Base-by-base conservation (phyloP, 2,113 vertebrate species). In the Xenopus borealis region DNA sequence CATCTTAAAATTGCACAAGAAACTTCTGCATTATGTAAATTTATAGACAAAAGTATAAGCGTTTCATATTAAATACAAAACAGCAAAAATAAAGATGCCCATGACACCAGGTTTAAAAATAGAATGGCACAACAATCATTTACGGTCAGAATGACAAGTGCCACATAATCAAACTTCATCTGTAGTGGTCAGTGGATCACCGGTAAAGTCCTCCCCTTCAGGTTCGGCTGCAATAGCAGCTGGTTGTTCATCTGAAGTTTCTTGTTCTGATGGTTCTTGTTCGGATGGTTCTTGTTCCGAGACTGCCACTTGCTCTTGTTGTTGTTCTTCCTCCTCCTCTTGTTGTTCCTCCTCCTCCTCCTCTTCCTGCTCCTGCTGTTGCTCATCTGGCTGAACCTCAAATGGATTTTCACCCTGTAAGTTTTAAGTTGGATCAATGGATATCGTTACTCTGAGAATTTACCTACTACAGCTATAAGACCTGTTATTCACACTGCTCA, bases 351-450 rank as follows among this genome's bases (percentile, higher is more conserved):
- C 88, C 76, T 87, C 88, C 78, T 87, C 88, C 0, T 12, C 78
- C n/a, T 13, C 18, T 3, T 83, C 85, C 1, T 85, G 86, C 16
- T 88, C 89, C 40, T 62, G 10, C 12, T 86, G 88, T 77, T 87
- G 88, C 76, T 87, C 88, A 76, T 87, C 88, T 82, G 83, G 79
- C 67, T 87, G 89, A 81, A 89, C 85, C 71, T 82, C 91, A 87
- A 94, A 95, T 71, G 93, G 93, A 86, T 94, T 93, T 81, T 94
- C 93, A 83, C 92, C 93, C 94, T 50, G 10, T 9, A 50, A 9
- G 14, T 27, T 27, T 27, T 2, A 27, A 27, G 23, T 27, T 27
- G 3, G 23, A 27, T 27, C 23, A 27, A 27, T 27, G 23, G 33
- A 40, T 40, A 40, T 9, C 3, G 33, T 40, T 40, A 40, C 33